Percentiles rank a stretch among this genome's conserved stretches.
Conservation (phyloP, 2,113 vertebrate genomes). For the Cebus imitator region DNA sequence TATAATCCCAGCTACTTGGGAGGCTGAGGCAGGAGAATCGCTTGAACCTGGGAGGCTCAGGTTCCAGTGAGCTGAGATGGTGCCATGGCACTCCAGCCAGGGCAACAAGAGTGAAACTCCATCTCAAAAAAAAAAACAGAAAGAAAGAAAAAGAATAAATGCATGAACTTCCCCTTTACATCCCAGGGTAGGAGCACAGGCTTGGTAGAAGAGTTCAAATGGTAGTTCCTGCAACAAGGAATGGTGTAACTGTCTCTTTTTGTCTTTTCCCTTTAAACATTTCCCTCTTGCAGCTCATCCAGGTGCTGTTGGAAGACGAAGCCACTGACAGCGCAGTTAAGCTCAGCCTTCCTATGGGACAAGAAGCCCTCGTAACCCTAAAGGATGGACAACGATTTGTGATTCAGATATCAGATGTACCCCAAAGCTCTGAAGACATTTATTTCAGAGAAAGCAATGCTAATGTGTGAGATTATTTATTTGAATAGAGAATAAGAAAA, state of each 20-base stretch:
- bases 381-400: conserved; percentile 67
- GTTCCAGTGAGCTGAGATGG: too few species aligned
- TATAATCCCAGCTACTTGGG: too few species aligned
- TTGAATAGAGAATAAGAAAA: not conserved
- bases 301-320: conserved; percentile 73
- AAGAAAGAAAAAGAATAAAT: not conserved
- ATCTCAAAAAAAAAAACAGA: too few species aligned
- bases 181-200: not conserved
- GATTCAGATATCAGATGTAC: conserved; percentile 62
- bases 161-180: not conserved
- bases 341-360: conserved; percentile 67
- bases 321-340: conserved; percentile 49
- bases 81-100: too few species aligned
- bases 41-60: too few species aligned
- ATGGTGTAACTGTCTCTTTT: not conserved
- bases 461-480: conserved; percentile 30
- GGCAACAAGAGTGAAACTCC: too few species aligned
- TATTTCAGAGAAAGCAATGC: conserved; percentile 56
- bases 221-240: not conserved
- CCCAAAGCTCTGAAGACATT: conserved; percentile 55
- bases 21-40: too few species aligned
- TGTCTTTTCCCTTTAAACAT: not conserved
- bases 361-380: conserved; percentile 67
- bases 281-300: conserved; percentile 68
- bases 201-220: not conserved